A percentile compares a stretch with the other conserved stretches of the same genome.
phyloP scores from a whole-genome alignment of 2,888 invertebrate genomes.

The Sesia apiformis region DNA sequence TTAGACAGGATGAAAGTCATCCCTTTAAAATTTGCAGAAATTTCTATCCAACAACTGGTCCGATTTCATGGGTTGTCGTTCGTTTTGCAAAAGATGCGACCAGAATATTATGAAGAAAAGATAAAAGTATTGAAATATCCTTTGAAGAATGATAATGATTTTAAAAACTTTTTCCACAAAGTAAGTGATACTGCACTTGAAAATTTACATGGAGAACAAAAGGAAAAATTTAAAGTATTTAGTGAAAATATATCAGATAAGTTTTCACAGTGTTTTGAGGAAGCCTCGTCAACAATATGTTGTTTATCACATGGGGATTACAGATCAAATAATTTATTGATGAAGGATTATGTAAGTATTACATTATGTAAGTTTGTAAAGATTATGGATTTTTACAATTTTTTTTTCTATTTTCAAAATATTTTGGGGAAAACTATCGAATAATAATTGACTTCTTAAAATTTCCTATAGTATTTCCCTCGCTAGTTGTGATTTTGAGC shows the following conservation, averaged over 20 bases:
- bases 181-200: conserved; percentile 14
- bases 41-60: conserved; percentile 20
- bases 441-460: too few relatives aligned
- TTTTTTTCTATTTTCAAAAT: too few relatives aligned
- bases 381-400: too few relatives aligned
- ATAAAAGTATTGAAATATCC: conserved; percentile 17
- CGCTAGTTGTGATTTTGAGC: too few relatives aligned
- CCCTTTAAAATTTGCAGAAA: conserved; percentile 20
- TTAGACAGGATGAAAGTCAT: conserved; percentile 15
- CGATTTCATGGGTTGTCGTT: conserved; percentile 25
- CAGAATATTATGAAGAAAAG: conserved; percentile 8
- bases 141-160: conserved; percentile 21
- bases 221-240: conserved; percentile 14
- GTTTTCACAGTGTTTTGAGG: conserved; percentile 15
- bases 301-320: conserved; percentile 48
- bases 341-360: conserved; percentile 32
- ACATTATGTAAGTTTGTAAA: too few relatives aligned
- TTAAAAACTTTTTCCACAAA: conserved; percentile 15
- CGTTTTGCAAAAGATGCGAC: conserved; percentile 15
- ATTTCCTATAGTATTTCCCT: too few relatives aligned
- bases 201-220: conserved; percentile 16
- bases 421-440: too few relatives aligned
- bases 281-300: conserved; percentile 13
- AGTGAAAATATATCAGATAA: conserved; percentile 15
- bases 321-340: conserved; percentile 40